Conservation (phyloP, 1,140 invertebrate genomes). For the Formica exsecta region DNA sequence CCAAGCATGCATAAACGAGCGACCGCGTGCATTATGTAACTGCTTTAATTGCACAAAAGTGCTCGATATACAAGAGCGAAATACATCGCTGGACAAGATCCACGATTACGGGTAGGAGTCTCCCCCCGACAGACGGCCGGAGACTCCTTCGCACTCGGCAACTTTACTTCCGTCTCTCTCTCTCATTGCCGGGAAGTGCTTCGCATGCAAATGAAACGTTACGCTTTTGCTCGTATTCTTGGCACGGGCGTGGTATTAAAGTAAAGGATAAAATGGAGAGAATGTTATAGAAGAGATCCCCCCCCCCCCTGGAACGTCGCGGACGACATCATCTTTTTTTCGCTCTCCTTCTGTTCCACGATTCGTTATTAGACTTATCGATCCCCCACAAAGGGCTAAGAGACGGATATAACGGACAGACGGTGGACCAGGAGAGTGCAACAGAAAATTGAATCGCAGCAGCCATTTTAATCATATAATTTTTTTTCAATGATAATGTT, state of each 20-base stretch:
- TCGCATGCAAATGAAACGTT: slow-evolving; percentile 71
- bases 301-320: neutral
- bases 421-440: neutral
- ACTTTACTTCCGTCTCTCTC: slow-evolving; percentile 1
- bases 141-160: neutral
- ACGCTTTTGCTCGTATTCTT: slow-evolving; percentile 38
- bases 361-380: slow-evolving; percentile 63
- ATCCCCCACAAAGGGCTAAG: slow-evolving; percentile 1
- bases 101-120: neutral
- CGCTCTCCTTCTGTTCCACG: slow-evolving; percentile 16
- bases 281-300: slow-evolving; percentile 45
- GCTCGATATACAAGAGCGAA: slow-evolving; percentile 28
- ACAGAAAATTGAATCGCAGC: neutral
- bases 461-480: neutral
- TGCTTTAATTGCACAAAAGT: slow-evolving; percentile 55
- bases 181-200: slow-evolving; percentile 45
- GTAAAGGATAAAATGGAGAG: slow-evolving; percentile 46
- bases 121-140: neutral
- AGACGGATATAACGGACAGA: neutral
- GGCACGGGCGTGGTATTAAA: slow-evolving; percentile 38
- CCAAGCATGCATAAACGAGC: slow-evolving; percentile 9
- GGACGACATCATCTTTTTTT: neutral
- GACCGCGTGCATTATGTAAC: slow-evolving; percentile 9
- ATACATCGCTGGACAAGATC: neutral
- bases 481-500: neutral